Conservation (phyloP, 2,113 vertebrate genomes). For the Melanotaenia duboulayi region DNA sequence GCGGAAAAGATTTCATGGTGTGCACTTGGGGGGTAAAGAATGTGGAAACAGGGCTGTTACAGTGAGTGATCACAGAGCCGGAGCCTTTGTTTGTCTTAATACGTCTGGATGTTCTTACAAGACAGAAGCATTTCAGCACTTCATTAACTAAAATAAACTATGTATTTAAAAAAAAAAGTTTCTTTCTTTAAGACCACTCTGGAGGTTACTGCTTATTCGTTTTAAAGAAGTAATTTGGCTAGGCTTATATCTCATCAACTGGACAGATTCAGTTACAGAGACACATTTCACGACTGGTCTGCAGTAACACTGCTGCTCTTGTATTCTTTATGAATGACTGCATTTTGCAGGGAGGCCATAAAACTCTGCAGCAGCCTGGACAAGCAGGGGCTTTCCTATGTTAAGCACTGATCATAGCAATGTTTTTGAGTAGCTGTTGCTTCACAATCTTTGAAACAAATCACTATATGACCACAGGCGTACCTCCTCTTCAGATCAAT, state of each 20-base stretch:
- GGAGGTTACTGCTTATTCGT: too few relatives aligned
- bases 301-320: not conserved
- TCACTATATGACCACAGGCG: too few relatives aligned
- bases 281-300: not conserved
- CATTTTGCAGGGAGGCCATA: not conserved
- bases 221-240: too few relatives aligned
- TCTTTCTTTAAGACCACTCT: too few relatives aligned
- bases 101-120: not conserved
- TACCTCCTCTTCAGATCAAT: too few relatives aligned
- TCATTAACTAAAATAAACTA: too few relatives aligned
- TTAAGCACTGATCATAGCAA: too few relatives aligned
- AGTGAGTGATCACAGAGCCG: slow-evolving; percentile 20
- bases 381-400: not conserved
- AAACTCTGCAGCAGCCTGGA: not conserved
- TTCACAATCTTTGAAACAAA: too few relatives aligned
- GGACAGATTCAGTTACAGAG: not conserved
- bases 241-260: too few relatives aligned
- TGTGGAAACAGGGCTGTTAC: slow-evolving; percentile 18
- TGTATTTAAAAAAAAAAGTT: too few relatives aligned
- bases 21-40: not conserved
- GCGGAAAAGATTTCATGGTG: slow-evolving; percentile 28
- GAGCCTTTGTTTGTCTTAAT: not conserved
- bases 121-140: not conserved
- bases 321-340: not conserved
- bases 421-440: too few relatives aligned